These are phyloP conservation scores for Mythimna impura DNA, from an alignment of 2,888 invertebrate genomes.

Conservation along the genomic window DNA sequence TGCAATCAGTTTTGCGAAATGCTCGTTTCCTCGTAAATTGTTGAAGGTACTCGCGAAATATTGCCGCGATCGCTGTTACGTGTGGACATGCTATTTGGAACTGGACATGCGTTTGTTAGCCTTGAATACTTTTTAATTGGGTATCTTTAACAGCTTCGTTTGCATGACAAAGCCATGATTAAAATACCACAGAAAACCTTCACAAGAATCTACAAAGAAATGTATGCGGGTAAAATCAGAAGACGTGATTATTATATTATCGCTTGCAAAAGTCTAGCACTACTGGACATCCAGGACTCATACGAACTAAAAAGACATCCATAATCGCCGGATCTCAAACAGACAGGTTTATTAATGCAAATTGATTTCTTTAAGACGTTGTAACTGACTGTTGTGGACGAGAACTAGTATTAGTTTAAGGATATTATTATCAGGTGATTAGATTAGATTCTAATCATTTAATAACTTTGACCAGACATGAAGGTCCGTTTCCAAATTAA, in stretches of 20 bases:
- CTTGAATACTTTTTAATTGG: conserved; percentile 13
- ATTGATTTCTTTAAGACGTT: conserved; percentile 38
- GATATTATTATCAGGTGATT: conserved; percentile 39
- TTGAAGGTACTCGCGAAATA: conserved; percentile 73
- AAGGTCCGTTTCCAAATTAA: conserved; percentile 38
- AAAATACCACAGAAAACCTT: background rate
- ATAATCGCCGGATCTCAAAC: conserved; percentile 14
- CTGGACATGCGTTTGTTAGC: conserved; percentile 42
- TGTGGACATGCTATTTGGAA: conserved; percentile 38
- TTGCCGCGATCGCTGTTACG: conserved; percentile 52
- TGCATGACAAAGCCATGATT: background rate
- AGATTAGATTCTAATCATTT: conserved; percentile 55
- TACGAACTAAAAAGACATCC: conserved; percentile 1
- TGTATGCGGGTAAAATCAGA: background rate
- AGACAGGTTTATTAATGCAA: conserved; percentile 25
- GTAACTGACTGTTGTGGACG: conserved; percentile 27
- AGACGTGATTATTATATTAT: background rate
- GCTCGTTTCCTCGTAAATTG: conserved; percentile 81
- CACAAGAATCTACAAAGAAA: background rate
- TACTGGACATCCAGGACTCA: background rate
- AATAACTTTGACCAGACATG: conserved; percentile 50
- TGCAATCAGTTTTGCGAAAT: conserved; percentile 87
- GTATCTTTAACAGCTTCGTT: conserved; percentile 2
- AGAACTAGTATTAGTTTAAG: conserved; percentile 34
- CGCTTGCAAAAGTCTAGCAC: background rate